Evolutionary conservation across 2,797 vertebrate species (phyloP).

Genomic region (Anabacerthia variegaticeps): DNA sequence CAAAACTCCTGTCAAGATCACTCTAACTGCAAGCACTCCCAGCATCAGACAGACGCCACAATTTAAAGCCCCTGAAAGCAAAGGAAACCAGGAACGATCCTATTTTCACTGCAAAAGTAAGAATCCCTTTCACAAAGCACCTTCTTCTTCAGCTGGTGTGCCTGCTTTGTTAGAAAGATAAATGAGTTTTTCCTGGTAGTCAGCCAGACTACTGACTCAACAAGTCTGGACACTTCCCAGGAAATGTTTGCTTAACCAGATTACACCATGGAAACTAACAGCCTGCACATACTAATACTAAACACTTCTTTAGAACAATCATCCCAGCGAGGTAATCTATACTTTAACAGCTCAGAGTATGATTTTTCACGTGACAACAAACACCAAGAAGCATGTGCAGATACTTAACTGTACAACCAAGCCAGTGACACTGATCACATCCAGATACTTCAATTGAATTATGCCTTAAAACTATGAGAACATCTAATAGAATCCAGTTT

Average conservation of each 20-base stretch:
- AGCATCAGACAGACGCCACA: neutral
- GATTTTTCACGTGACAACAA: conserved; percentile 8
- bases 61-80: neutral
- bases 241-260: conserved; percentile 77
- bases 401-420: neutral
- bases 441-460: neutral
- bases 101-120: neutral
- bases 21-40: neutral
- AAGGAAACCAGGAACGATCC: neutral
- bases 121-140: neutral
- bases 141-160: neutral
- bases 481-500: neutral
- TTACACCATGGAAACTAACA: conserved; percentile 78
- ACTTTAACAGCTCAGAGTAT: conserved; percentile 9
- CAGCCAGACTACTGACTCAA: conserved; percentile 72
- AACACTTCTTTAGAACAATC: conserved; percentile 52
- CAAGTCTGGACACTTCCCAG: conserved; percentile 75
- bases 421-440: neutral
- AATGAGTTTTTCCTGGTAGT: conserved; percentile 63
- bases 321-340: conserved; percentile 41
- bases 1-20: neutral
- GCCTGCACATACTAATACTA: conserved; percentile 63
- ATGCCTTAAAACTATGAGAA: neutral
- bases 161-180: conserved; percentile 42
- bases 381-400: neutral